Evolutionary conservation across 2,113 vertebrate species (phyloP), one percentile per base, ranked within the genome.

Genomic region (Gallinago paraguaiae): DNA sequence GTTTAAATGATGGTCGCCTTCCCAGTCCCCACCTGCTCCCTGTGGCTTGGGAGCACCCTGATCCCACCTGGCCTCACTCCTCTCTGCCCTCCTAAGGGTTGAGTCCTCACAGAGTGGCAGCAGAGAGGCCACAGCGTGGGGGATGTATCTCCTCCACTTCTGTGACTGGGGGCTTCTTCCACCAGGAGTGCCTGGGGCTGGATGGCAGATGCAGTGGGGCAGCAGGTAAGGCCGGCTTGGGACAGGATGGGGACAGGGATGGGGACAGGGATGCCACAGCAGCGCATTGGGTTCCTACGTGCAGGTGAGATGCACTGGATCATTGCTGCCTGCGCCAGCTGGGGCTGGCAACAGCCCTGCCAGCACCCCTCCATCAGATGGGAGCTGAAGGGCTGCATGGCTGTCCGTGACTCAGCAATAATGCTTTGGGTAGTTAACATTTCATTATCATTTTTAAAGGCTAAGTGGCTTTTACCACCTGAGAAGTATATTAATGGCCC

Each of bases 361-460:
- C 86, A 78, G 88, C 88, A 84, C 82, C 94, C 88, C 95, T 82
- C 2, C 0, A 11, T 90, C 88, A 50, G 83, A 68, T 27, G 70
- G 95, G 83, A 93, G 91, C 88, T 39, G 61, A 83, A 87, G 93
- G 93, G 77, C 77, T 79, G 93, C 93, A 76, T 37, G 65, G 63
- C 69, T 94, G 91, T 93, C 91, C 6, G 86, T 97, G 96, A 97
- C 96, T 97, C 96, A 97, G 96, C 96, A 97, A 94, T 96, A 96
- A 96, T 96, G 95, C 96, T 97, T 96, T 96, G 96, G 96, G 96
- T 96, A 96, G 96, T 96, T 97, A 97, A 96, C 96, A 97, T 97
- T 97, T 97, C 96, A 97, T 97, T 97, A 97, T 96, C 92, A 96
- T 96, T 97, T 96, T 97, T 97, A 97, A 97, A 97, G 95, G 96